Base-by-base conservation (phyloP, 1,140 invertebrate genomes). In the Fopius arisanus region DNA sequence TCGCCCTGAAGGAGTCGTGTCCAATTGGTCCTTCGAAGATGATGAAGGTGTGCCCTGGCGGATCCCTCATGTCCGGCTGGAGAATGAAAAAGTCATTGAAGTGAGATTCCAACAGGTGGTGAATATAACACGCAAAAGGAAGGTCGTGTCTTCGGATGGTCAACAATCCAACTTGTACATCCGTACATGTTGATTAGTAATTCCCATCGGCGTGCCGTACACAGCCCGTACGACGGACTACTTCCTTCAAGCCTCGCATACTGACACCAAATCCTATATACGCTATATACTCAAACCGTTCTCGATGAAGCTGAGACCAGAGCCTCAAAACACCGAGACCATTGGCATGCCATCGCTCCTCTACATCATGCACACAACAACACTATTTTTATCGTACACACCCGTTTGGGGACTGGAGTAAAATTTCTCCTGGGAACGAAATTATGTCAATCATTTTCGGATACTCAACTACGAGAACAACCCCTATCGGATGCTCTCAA, bases 261-360 rank as follows among this genome's bases (percentile, higher is more conserved):
- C 80, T 87, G 86, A 88, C 86, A 88, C 86, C 86, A 85, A 88
- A 88, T 87, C 81, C 86, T 82, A 88, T 88, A 88, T 88, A 86
- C 82, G n/a, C n/a, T n/a, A n/a, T n/a, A n/a, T n/a, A n/a, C n/a
- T n/a, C 77, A 69, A 67, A 72, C 48, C 59, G 67, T 67, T 78
- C 76, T 65, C 54, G 48, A 67, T 65, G 72, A 74, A 62, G 67
- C 59, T 73, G 66, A 69, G 23, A 37, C 41, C 40, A 28, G 12
- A 67, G n/a, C 37, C 59, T 28, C 67, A 62, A 72, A 31, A 70
- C 43, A 12, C 43, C 43, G 75, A 66, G 48, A 59, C 54, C n/a
- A 65, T 37, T 14, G 40, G 63, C 67, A 31, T 54, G 48, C 28
- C 23, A 7, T 23, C 5, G 26, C 37, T 41, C 14, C 40, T 66